Evolutionary conservation across 2,113 vertebrate species (phyloP).

Genomic region (Ginglymostoma cirratum): DNA sequence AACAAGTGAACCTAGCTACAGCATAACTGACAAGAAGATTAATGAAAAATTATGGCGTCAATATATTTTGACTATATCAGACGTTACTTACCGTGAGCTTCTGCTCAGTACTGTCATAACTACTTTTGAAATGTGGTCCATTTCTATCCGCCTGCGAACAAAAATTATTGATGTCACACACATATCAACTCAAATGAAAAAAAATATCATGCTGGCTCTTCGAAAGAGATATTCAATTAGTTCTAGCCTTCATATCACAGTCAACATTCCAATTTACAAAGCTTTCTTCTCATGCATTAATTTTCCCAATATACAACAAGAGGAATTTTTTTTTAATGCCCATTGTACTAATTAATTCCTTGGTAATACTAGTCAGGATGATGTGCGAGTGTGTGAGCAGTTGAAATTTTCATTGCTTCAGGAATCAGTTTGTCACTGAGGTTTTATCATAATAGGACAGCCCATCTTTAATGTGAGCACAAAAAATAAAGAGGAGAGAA

Average conservation of each 20-base stretch:
- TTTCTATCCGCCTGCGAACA: slow-evolving; percentile 68
- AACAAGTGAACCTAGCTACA: background rate
- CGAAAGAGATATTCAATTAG: background rate
- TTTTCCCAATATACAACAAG: background rate
- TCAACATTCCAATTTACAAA: background rate
- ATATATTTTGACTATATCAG: background rate
- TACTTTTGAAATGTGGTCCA: slow-evolving; percentile 70
- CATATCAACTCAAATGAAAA: background rate
- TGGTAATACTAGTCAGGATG: background rate
- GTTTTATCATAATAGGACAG: background rate
- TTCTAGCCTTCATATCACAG: background rate
- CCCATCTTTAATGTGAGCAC: background rate
- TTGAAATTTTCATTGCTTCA: background rate
- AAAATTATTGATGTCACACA: slow-evolving; percentile 33
- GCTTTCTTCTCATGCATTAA: background rate
- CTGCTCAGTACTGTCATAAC: slow-evolving; percentile 72
- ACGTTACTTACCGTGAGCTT: slow-evolving; percentile 66
- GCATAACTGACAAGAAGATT: background rate
- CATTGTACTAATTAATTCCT: background rate
- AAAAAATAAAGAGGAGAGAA: background rate
- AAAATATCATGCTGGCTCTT: background rate
- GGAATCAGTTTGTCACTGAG: background rate
- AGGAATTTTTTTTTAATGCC: background rate
- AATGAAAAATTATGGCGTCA: background rate
- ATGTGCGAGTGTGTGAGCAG: background rate